Conservation (phyloP, 2,888 invertebrate species). For the Heliconius ethilla region DNA sequence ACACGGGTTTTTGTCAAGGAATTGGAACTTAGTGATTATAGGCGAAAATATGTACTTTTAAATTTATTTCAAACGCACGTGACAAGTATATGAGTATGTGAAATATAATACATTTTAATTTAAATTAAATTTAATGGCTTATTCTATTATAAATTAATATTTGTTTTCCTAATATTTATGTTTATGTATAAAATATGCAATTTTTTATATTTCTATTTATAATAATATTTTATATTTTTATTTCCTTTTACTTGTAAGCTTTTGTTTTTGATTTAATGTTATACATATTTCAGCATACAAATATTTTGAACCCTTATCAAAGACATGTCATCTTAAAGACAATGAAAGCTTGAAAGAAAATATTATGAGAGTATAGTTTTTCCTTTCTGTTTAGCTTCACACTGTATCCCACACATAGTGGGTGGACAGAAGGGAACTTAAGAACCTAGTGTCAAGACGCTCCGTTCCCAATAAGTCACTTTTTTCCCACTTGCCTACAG, state of each 20-base stretch:
- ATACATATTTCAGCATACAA: background rate
- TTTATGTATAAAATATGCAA: background rate
- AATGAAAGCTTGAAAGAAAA: background rate
- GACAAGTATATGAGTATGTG: background rate
- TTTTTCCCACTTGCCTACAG: no score
- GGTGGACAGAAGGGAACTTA: no score
- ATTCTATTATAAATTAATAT: background rate
- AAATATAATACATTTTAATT: background rate
- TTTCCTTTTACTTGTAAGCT: no score
- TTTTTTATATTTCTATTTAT: no score
- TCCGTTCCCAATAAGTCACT: no score
- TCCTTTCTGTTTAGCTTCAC: no score
- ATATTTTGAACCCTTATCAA: slow-evolving; percentile 1
- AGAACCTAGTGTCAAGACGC: no score
- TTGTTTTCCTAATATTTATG: background rate
- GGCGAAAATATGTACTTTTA: background rate
- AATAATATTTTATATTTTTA: background rate
- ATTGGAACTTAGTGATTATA: slow-evolving; percentile 5
- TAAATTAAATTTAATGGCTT: background rate
- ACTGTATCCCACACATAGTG: no score
- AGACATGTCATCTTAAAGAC: background rate
- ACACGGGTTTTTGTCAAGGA: slow-evolving; percentile 25
- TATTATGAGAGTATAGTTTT: no score
- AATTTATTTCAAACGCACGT: background rate
- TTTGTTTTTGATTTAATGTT: background rate